Evolutionary conservation across 2,888 invertebrate species (phyloP), one percentile per base, ranked within the genome.

Genomic region (Pseudeuparius sepicola): DNA sequence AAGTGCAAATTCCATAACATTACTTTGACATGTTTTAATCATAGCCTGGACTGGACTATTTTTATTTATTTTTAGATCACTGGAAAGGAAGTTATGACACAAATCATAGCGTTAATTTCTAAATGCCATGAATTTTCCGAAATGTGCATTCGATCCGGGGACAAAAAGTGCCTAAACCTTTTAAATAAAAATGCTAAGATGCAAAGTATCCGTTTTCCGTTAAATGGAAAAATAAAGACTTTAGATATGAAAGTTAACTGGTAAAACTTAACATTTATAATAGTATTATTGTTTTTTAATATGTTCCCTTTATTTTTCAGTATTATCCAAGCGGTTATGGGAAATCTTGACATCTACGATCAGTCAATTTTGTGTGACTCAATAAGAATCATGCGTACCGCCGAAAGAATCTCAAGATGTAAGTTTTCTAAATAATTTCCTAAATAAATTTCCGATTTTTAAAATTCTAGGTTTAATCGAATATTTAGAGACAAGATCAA

Each of bases 241-340:
- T 61, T 69, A 32, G 73, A 77, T 47, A 78, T 81, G 76, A 86
- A 86, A 61, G 67, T 82, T n/a, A 80, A 75, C 53, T 78, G 78
- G 79, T 78, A 66, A 65, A 57, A 46, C n/a, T 20, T 20, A 20
- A 7, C 6, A 20, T 20, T 20, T 20, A 20, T 20, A 7, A 7
- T 20, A 20, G 20, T 20, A n/a, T 7, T 20, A 7, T 20, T 7
- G 20, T 7, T 20, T 20, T 20, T 20, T 20, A 20, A 20, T 20
- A 20, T 7, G 7, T 20, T 7, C 20, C 9, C 24, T 25, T 34
- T 11, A 4, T 38, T 30, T 53, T 59, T 47, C 56, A 83, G 83
- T 51, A 60, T 86, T 31, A 75, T 85, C 39, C 86, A 86, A 67
- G 79, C 84, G 1, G 64, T 73, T 4, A 66, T 86, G 15, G 83